Conservation (phyloP, 1,140 invertebrate species). For the Pemphigus obesinymphae region DNA sequence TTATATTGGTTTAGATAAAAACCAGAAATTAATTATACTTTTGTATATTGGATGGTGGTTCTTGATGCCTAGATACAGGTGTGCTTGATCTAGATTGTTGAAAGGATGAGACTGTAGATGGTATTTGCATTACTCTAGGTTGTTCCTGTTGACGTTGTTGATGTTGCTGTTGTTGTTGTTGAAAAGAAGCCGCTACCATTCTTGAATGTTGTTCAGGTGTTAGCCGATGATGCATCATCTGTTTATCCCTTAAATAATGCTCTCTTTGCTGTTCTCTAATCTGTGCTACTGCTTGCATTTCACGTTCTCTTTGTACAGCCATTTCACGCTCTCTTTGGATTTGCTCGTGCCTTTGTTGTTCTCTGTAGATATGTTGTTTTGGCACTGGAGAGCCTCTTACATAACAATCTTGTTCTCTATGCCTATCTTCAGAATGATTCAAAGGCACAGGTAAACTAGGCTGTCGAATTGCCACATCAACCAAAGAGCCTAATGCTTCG, state of each 20-base stretch:
- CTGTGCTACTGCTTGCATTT: slow-evolving; percentile 42
- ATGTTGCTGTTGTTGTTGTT: slow-evolving; percentile 48
- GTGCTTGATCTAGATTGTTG: slow-evolving; percentile 35
- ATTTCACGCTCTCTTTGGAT: slow-evolving; percentile 29
- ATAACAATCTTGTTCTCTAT: slow-evolving; percentile 50
- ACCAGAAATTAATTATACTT: background rate
- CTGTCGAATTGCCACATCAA: slow-evolving; percentile 79
- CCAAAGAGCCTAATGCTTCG: slow-evolving; percentile 77
- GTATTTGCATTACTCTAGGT: slow-evolving; percentile 32
- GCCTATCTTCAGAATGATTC: slow-evolving; percentile 45
- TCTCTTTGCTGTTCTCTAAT: slow-evolving; percentile 51
- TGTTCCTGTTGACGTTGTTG: slow-evolving; percentile 47
- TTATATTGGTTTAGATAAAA: background rate
- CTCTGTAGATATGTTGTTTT: slow-evolving; percentile 21
- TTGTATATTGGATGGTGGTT: slow-evolving; percentile 6
- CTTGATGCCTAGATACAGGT: slow-evolving; percentile 29
- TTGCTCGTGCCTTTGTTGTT: slow-evolving; percentile 29
- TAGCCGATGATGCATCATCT: slow-evolving; percentile 48
- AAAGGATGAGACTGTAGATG: slow-evolving; percentile 26
- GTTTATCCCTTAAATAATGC: slow-evolving; percentile 54
- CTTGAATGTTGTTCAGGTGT: slow-evolving; percentile 47
- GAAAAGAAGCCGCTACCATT: slow-evolving; percentile 44
- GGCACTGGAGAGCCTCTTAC: slow-evolving; percentile 43
- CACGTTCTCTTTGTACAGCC: slow-evolving; percentile 19
- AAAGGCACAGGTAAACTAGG: slow-evolving; percentile 74